Percentiles rank a stretch among this genome's conserved stretches.
Evolutionary conservation across 2,888 invertebrate genomes (phyloP).

Genomic region (Eucriotettix oculatus): DNA sequence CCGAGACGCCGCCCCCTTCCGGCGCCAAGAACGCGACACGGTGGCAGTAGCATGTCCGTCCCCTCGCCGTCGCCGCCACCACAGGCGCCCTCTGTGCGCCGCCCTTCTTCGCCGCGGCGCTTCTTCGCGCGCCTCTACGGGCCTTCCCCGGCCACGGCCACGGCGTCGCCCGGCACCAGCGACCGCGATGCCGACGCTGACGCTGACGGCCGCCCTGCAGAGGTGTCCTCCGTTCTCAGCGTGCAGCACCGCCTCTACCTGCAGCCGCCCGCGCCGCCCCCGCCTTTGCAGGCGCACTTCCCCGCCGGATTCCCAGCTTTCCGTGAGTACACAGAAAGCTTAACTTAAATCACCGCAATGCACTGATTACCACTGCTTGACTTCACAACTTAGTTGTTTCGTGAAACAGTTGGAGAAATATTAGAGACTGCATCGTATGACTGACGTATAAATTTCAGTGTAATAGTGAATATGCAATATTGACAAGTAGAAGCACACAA

Average conservation of each 20-base stretch:
- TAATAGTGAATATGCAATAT: too few species aligned
- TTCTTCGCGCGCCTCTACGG: conserved; percentile 70
- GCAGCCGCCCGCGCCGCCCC: conserved; percentile 11
- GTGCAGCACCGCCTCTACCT: conserved; percentile 26
- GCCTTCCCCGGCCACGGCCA: conserved; percentile 37
- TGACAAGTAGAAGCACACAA: too few species aligned
- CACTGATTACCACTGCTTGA: too few species aligned
- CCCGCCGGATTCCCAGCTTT: conserved; percentile 41
- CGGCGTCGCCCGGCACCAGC: neutral
- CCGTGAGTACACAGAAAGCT: conserved; percentile 26
- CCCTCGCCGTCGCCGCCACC: neutral
- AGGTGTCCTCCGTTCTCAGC: conserved; percentile 12
- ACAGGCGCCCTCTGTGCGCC: conserved; percentile 6
- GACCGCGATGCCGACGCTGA: neutral
- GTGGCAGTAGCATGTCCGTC: neutral
- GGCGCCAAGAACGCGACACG: neutral
- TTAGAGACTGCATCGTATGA: too few species aligned
- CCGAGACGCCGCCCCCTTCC: neutral
- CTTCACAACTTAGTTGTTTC: too few species aligned
- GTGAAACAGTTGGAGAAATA: too few species aligned
- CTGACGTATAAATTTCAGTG: too few species aligned
- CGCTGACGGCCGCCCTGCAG: neutral
- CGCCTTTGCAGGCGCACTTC: conserved; percentile 20
- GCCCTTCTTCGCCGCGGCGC: conserved; percentile 60
- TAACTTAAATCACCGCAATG: too few species aligned